Percentiles rank a stretch among this genome's conserved stretches.
Conservation (phyloP, 2,113 vertebrate species). For the Oceanodroma tethys region DNA sequence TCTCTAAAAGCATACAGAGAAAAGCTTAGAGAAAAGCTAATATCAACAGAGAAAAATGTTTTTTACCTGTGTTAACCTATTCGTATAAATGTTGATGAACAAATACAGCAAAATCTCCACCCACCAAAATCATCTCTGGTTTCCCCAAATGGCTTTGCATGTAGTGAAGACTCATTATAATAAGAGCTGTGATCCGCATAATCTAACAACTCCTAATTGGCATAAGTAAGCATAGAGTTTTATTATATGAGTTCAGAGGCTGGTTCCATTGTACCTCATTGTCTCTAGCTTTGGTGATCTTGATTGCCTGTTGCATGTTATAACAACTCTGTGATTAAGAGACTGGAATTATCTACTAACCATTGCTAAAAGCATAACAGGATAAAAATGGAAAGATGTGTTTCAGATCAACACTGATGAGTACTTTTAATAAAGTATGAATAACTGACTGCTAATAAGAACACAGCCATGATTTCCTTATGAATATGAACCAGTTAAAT, state of each 20-base stretch:
- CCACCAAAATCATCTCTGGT: neutral
- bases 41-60: neutral
- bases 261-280: neutral
- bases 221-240: neutral
- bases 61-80: neutral
- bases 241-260: neutral
- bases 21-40: neutral
- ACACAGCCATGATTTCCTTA: neutral
- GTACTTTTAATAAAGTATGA: conserved; percentile 37
- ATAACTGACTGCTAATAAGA: conserved; percentile 15
- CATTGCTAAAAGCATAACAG: neutral
- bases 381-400: conserved; percentile 26
- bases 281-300: neutral
- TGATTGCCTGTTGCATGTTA: neutral
- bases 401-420: conserved; percentile 32
- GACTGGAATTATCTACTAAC: neutral
- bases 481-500: conserved; percentile 22
- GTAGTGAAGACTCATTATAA: neutral
- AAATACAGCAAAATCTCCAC: neutral
- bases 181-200: neutral
- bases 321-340: neutral
- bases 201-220: neutral
- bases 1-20: neutral
- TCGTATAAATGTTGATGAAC: neutral
- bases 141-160: neutral